Conservation (phyloP, 1,140 invertebrate species). For the Drosophila funebris region DNA sequence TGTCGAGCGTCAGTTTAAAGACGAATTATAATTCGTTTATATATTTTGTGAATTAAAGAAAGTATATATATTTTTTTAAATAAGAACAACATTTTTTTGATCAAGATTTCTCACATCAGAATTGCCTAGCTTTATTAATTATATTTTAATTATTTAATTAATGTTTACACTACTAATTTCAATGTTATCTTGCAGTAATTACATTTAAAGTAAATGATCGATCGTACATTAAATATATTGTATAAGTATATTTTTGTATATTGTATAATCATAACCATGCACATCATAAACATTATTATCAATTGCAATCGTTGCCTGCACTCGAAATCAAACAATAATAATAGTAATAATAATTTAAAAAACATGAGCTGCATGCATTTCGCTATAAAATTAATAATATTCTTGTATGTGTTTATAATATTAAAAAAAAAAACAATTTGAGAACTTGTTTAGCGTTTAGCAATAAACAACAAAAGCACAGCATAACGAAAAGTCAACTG, state of each 20-base stretch:
- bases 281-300: constrained; percentile 68
- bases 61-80: constrained; percentile 5
- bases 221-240: constrained; percentile 56
- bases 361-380: constrained; percentile 31
- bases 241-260: constrained; percentile 45
- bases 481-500: not conserved
- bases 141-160: constrained; percentile 71
- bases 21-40: constrained; percentile 40
- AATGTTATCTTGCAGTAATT: constrained; percentile 69
- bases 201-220: constrained; percentile 76
- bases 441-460: constrained; percentile 14
- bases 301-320: constrained; percentile 63
- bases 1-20: constrained; percentile 48
- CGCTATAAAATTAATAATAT: constrained; percentile 14
- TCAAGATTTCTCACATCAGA: constrained; percentile 63
- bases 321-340: constrained; percentile 30
- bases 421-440: constrained; percentile 33
- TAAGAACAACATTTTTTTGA: constrained; percentile 22
- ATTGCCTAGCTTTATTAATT: constrained; percentile 74
- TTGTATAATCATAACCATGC: constrained; percentile 39
- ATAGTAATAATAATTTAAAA: not conserved
- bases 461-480: constrained; percentile 19
- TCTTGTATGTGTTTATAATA: not conserved
- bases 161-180: constrained; percentile 78
- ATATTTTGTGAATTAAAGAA: constrained; percentile 59